Percentiles rank a stretch among this genome's conserved stretches.
Conservation (phyloP, 2,888 invertebrate genomes). For the Aleiodes alternator region DNA sequence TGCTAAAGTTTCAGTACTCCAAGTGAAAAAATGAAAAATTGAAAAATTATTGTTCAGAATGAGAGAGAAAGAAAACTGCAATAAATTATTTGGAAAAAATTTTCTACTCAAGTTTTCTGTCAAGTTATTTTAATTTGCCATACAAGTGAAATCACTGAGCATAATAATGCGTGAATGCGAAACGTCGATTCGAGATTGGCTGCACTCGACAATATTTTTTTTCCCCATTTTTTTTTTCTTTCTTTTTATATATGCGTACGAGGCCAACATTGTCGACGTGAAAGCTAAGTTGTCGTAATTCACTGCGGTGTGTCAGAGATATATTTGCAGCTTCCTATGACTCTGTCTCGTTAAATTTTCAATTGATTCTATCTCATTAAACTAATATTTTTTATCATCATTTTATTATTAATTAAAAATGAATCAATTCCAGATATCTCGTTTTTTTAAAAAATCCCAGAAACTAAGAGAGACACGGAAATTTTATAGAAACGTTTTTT, state of each 20-base stretch:
- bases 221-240: no score
- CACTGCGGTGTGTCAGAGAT: constrained; percentile 13
- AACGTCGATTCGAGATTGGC: constrained; percentile 39
- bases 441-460: no score
- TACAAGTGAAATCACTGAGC: constrained; percentile 48
- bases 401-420: no score
- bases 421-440: no score
- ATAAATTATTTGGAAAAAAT: no score
- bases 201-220: constrained; percentile 35
- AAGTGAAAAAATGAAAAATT: no score
- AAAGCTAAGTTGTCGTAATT: constrained; percentile 44
- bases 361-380: constrained; percentile 22
- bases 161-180: constrained; percentile 50
- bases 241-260: constrained; percentile 3
- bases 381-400: not conserved
- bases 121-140: constrained; percentile 19
- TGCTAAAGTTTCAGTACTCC: no score
- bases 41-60: no score
- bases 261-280: constrained; percentile 49
- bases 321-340: constrained; percentile 21
- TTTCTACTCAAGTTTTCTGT: not conserved
- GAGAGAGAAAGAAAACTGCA: no score
- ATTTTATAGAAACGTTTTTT: no score
- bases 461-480: no score
- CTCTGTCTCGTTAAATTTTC: not conserved